These are phyloP conservation scores for Phymorhynchus buccinoides DNA, from an alignment of 1,140 invertebrate genomes.

Conservation along the genomic window DNA sequence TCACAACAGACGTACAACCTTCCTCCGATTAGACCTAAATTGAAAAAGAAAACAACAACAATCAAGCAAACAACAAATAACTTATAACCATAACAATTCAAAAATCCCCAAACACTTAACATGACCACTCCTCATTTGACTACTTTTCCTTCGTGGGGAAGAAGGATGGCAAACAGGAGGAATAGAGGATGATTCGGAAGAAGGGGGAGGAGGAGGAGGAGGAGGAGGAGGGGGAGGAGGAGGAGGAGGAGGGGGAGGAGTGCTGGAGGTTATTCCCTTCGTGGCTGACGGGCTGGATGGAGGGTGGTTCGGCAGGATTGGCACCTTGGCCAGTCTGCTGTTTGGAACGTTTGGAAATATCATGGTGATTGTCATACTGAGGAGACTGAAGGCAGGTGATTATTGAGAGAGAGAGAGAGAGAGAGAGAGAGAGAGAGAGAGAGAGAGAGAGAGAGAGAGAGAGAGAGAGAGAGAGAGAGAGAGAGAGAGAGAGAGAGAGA, in stretches of 20 bases:
- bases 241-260: not conserved
- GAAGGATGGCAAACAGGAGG: no score
- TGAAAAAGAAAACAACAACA: no score
- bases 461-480: not conserved
- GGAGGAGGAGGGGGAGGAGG: not conserved
- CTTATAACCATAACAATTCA: no score
- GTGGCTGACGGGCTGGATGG: conserved; percentile 18
- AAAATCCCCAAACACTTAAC: no score
- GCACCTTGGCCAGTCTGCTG: not conserved
- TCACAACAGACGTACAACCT: no score
- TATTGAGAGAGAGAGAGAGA: not conserved
- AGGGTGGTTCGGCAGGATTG: not conserved
- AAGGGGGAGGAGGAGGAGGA: no score
- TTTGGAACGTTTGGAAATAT: conserved; percentile 6
- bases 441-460: not conserved
- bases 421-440: not conserved
- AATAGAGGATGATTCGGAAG: no score
- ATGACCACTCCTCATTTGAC: no score
- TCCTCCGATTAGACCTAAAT: no score
- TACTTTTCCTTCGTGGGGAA: no score
- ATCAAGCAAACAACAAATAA: no score
- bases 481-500: not conserved
- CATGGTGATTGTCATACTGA: not conserved
- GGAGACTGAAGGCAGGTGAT: not conserved
- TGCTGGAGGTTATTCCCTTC: not conserved